phyloP scores from a whole-genome alignment of 2,888 invertebrate genomes.

The Nephrotoma appendiculata region DNA sequence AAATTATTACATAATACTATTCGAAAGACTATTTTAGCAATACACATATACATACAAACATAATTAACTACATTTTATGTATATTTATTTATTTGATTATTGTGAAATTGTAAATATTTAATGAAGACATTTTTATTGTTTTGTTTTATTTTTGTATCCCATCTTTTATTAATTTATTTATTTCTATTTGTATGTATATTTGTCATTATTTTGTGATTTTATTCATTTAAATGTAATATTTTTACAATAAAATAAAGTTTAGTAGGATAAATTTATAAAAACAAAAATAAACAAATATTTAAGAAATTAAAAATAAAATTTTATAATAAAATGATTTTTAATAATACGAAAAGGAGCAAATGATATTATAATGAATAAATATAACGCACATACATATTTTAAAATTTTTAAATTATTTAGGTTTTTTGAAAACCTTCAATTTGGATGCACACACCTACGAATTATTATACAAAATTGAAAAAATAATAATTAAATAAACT shows the following conservation, averaged over 20 bases:
- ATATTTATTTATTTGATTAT: neutral
- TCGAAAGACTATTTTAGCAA: neutral
- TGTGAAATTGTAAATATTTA: neutral
- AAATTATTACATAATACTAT: neutral
- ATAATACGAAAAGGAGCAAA: neutral
- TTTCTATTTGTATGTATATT: neutral
- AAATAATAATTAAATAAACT: neutral
- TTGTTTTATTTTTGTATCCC: neutral
- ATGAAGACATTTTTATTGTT: neutral
- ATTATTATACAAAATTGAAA: neutral
- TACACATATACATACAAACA: neutral
- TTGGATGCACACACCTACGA: neutral
- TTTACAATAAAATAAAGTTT: neutral
- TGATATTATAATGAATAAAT: neutral
- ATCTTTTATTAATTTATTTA: neutral
- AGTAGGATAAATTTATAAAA: neutral
- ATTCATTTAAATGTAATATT: neutral
- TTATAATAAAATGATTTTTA: neutral
- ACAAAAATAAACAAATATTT: neutral
- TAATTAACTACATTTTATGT: neutral
- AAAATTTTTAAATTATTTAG: neutral
- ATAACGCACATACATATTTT: neutral
- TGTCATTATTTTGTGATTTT: neutral
- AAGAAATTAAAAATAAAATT: neutral
- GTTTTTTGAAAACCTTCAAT: neutral